Evolutionary conservation across 1,140 invertebrate genomes (phyloP).

Genomic region (Tribolium madens): DNA sequence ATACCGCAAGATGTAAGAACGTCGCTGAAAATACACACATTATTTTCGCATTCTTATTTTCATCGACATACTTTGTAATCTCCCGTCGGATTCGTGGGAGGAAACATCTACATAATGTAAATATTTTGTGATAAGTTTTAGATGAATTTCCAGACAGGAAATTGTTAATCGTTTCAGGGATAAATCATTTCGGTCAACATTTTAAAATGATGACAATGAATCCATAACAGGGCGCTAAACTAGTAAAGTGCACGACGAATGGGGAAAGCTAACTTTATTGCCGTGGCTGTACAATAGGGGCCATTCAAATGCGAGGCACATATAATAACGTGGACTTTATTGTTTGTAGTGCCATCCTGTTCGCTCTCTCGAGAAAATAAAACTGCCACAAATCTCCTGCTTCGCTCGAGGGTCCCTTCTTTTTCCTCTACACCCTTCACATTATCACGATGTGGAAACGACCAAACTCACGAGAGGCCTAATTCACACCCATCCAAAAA

Average conservation of each 20-base stretch:
- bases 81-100: too few relatives aligned
- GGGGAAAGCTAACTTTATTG: conserved; percentile 47
- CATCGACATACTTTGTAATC: too few relatives aligned
- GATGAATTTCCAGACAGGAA: neutral
- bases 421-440: conserved; percentile 37
- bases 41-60: conserved; percentile 17
- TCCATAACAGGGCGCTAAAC: conserved; percentile 38
- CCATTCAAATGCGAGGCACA: conserved; percentile 51
- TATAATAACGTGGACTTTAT: conserved; percentile 53
- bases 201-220: conserved; percentile 25
- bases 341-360: conserved; percentile 57
- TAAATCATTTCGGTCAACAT: neutral
- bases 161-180: neutral
- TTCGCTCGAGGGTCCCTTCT: conserved; percentile 39
- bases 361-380: conserved; percentile 55
- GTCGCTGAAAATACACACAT: neutral
- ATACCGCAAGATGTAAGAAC: neutral
- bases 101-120: conserved; percentile 7
- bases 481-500: neutral
- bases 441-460: conserved; percentile 46
- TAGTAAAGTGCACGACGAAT: conserved; percentile 44
- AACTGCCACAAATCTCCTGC: conserved; percentile 57
- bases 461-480: neutral
- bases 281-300: conserved; percentile 43
- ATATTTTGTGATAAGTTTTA: conserved; percentile 10